A percentile compares a stretch with the other conserved stretches of the same genome.
Evolutionary conservation across 2,888 invertebrate species (phyloP).

Genomic region (Drosophila silvestris): DNA sequence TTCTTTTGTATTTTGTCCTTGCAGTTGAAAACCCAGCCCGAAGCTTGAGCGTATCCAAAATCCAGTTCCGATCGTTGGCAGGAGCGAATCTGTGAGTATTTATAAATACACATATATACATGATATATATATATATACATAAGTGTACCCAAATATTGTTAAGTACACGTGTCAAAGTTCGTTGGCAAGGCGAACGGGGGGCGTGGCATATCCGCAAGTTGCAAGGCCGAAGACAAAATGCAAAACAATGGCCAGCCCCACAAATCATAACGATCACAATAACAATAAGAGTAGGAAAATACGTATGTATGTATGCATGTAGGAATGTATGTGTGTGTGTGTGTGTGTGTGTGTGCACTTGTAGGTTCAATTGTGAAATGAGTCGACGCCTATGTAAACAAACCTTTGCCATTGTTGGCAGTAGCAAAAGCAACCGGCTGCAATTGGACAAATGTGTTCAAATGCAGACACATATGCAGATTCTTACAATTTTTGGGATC

Average conservation of each 20-base stretch:
- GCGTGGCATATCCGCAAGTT: slow-evolving; percentile 34
- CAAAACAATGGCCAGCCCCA: slow-evolving; percentile 37
- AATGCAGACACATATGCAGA: slow-evolving; percentile 9
- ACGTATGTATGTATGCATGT: neutral
- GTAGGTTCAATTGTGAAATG: slow-evolving; percentile 39
- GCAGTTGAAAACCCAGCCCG: slow-evolving; percentile 12
- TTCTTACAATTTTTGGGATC: slow-evolving; percentile 1
- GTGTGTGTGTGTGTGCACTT: neutral
- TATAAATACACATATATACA: neutral
- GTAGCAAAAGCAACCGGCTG: slow-evolving; percentile 4
- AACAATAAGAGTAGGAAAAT: slow-evolving; percentile 31
- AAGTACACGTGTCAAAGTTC: slow-evolving; percentile 3
- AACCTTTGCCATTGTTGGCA: slow-evolving; percentile 35
- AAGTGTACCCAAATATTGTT: neutral
- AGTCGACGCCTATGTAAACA: slow-evolving; percentile 5
- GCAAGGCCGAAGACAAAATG: slow-evolving; percentile 11
- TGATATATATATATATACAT: too few relatives aligned
- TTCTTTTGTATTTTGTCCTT: slow-evolving; percentile 16
- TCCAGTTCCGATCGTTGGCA: slow-evolving; percentile 6
- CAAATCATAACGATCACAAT: slow-evolving; percentile 32
- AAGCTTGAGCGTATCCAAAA: neutral
- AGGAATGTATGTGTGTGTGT: neutral
- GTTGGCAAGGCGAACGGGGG: slow-evolving; percentile 1
- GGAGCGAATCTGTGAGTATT: slow-evolving; percentile 33
- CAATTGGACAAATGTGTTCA: slow-evolving; percentile 17